phyloP scores from a whole-genome alignment of 2,797 vertebrate genomes.

The Muscicapa striata region DNA sequence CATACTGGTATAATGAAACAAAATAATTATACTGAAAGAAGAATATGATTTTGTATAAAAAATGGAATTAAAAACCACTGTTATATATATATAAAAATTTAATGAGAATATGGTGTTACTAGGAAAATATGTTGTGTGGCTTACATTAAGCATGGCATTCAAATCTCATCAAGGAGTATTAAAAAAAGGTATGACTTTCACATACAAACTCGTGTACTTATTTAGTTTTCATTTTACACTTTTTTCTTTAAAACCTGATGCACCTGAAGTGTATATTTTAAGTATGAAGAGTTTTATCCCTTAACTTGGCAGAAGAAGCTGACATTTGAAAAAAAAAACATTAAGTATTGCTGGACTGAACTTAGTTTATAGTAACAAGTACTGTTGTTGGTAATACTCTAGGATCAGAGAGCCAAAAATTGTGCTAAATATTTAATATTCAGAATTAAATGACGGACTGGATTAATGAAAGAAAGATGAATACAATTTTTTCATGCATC shows the following conservation, averaged over 20 bases:
- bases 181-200: neutral
- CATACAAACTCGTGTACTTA: neutral
- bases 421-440: neutral
- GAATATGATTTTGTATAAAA: neutral
- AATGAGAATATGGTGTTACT: neutral
- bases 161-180: neutral
- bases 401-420: neutral
- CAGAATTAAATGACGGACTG: neutral
- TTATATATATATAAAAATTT: neutral
- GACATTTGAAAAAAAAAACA: neutral
- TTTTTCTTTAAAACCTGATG: neutral
- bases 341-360: neutral
- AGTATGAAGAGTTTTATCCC: neutral
- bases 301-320: neutral
- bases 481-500: neutral
- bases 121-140: neutral
- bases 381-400: neutral
- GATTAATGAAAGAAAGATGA: neutral
- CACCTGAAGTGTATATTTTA: neutral
- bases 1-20: neutral
- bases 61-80: neutral
- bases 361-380: neutral
- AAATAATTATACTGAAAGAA: neutral
- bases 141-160: neutral
- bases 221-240: neutral